Conservation (phyloP, 2,113 vertebrate genomes). For the Tetraodon nigroviridis region DNA sequence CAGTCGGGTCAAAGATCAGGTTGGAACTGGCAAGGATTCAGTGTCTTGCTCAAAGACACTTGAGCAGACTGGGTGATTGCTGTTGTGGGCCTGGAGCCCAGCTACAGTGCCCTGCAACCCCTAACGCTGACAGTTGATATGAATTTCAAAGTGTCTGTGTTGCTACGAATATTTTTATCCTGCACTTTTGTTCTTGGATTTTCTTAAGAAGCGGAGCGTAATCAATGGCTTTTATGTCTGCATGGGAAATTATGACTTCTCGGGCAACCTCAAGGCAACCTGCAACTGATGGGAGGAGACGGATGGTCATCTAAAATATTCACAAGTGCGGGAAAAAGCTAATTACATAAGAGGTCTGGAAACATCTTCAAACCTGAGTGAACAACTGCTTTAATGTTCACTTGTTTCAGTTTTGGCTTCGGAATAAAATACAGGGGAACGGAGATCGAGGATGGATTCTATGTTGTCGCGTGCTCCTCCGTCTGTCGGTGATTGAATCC, state of each 20-base stretch:
- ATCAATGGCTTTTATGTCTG: constrained; percentile 33
- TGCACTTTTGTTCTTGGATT: constrained; percentile 26
- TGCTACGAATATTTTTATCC: constrained; percentile 30
- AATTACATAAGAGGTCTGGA: too few relatives aligned
- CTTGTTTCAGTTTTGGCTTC: constrained; percentile 3
- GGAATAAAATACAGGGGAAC: constrained; percentile 7
- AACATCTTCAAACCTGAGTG: too few relatives aligned
- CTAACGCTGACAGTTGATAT: constrained; percentile 23
- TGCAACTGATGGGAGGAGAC: background rate
- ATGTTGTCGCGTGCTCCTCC: constrained; percentile 11
- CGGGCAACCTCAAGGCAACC: constrained; percentile 14
- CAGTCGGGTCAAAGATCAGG: constrained; percentile 48
- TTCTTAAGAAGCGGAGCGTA: constrained; percentile 22
- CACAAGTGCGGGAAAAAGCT: too few relatives aligned
- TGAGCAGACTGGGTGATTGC: constrained; percentile 26
- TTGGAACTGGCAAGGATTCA: constrained; percentile 46
- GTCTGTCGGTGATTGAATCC: constrained; percentile 22
- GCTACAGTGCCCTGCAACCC: constrained; percentile 33
- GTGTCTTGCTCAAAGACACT: constrained; percentile 59
- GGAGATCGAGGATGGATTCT: constrained; percentile 20
- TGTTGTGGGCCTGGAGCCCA: constrained; percentile 23
- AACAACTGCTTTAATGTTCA: constrained; percentile 3
- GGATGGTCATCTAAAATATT: background rate
- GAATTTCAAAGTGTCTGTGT: constrained; percentile 30
- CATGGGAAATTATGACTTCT: constrained; percentile 32